Base-by-base conservation (phyloP, 2,113 vertebrate genomes). In the Tinamus guttatus region DNA sequence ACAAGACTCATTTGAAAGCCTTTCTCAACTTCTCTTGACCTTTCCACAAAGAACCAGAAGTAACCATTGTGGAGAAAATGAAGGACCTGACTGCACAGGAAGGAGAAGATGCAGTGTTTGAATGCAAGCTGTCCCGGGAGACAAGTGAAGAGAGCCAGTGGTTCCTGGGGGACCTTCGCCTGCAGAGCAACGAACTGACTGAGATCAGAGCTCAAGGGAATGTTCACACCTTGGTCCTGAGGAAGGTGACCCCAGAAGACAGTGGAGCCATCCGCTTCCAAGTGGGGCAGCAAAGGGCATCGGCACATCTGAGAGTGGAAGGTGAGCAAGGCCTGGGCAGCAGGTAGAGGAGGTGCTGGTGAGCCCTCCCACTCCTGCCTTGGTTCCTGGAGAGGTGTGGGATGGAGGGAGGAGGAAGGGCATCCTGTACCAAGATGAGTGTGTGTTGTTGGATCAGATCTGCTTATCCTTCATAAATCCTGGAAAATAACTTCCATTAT, bases 181-280 rank as follows among this genome's bases (percentile, higher is more conserved):
- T 98, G 82, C 98, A 98, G 64, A 97, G 97, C 94, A 99, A 99
- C 0, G 99, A 99, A 84, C 98, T 99, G 98, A 99, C 99, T 3
- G 98, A 99, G 96, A 99, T 98, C 41, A 9, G 73, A 1, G 96
- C 98, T 96, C 98, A 98, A 94, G 99, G 98, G 43, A 97, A 95
- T 0, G 93, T 97, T 49, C 98, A 99, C 93, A 98, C 93, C 1
- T 96, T 99, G 91, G 97, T 96, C 65, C 97, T 99, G 83, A 99
- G 98, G 97, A 99, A 99, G 98, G 99, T 99, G 77, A 99, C 99
- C 9, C 94, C 98, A 0, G 99, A 99, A 69, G 99, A 99, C 89
- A 98, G 98, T 0, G 99, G 99, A 41, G 96, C 98, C 11, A 90
- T 99, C 96, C 98, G 97, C 80, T 99, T 99, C 85, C 98, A 98